Percentiles rank a stretch among this genome's conserved stretches.
phyloP scores from a whole-genome alignment of 2,888 invertebrate species.

The Ormyrus labotus region DNA sequence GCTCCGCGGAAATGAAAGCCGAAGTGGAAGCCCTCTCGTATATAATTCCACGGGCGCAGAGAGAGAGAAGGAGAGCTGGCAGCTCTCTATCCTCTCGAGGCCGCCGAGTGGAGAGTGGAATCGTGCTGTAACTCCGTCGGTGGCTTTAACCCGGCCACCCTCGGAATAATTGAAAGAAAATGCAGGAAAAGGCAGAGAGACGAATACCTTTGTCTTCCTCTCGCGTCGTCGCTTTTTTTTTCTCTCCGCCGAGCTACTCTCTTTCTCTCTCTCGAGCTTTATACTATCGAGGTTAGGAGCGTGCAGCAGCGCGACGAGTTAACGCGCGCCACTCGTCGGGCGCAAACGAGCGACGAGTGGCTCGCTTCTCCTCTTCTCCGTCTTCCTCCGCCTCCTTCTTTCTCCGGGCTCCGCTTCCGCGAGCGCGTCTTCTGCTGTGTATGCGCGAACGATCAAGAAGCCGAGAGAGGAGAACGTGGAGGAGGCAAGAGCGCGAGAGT shows the following conservation, averaged over 20 bases:
- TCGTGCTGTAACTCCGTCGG: no score
- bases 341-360: no score
- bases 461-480: not conserved
- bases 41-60: no score
- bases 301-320: not conserved
- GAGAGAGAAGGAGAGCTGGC: no score
- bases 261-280: not conserved
- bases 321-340: no score
- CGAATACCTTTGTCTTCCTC: no score
- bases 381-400: not conserved
- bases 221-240: not conserved
- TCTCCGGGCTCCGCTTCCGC: not conserved
- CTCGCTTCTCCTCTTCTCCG: not conserved
- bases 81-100: no score
- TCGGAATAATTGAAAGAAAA: conserved; percentile 59
- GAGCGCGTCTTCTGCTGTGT: conserved; percentile 7
- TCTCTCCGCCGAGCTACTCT: conserved; percentile 24
- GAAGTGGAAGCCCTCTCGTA: no score
- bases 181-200: conserved; percentile 58
- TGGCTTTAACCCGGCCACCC: not conserved
- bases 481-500: no score
- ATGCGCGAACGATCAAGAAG: conserved; percentile 44
- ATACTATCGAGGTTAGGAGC: no score
- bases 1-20: no score
- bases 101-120: no score